A percentile compares a stretch with the other conserved stretches of the same genome.
These are phyloP conservation scores for Pheucticus melanocephalus DNA, from an alignment of 2,113 vertebrate species.

Conservation along the genomic window DNA sequence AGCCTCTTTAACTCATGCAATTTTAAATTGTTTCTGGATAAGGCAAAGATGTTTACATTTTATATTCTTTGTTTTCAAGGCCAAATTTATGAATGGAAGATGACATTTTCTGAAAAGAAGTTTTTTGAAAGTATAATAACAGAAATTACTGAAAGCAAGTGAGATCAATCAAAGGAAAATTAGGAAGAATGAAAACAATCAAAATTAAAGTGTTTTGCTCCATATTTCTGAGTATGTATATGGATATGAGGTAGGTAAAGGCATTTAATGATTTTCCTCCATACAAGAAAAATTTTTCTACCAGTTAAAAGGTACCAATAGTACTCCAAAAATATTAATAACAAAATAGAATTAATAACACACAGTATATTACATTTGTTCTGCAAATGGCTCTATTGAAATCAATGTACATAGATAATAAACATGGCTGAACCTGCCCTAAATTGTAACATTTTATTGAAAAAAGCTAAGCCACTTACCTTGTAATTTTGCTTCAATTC, in stretches of 20 bases:
- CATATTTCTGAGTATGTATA: background rate
- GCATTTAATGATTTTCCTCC: background rate
- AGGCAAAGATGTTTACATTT: background rate
- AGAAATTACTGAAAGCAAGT: background rate
- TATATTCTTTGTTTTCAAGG: background rate
- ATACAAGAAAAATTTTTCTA: background rate
- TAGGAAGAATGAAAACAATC: background rate
- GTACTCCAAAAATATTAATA: background rate
- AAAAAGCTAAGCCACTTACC: slow-evolving; percentile 69
- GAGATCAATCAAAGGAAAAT: background rate
- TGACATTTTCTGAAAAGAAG: background rate
- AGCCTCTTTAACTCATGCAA: background rate
- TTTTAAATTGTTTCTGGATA: background rate
- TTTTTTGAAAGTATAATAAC: background rate
- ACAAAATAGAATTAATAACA: background rate
- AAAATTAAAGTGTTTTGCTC: background rate
- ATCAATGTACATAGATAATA: background rate
- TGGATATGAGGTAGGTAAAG: background rate
- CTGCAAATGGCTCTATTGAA: background rate
- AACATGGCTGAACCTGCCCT: background rate
- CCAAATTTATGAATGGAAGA: background rate
- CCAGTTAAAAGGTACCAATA: background rate
- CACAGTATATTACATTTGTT: background rate
- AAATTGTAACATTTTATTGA: background rate
- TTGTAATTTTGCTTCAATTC: slow-evolving; percentile 95